These are phyloP conservation scores for Sphaerodactylus townsendi DNA, from an alignment of 2,113 vertebrate genomes.

Conservation along the genomic window DNA sequence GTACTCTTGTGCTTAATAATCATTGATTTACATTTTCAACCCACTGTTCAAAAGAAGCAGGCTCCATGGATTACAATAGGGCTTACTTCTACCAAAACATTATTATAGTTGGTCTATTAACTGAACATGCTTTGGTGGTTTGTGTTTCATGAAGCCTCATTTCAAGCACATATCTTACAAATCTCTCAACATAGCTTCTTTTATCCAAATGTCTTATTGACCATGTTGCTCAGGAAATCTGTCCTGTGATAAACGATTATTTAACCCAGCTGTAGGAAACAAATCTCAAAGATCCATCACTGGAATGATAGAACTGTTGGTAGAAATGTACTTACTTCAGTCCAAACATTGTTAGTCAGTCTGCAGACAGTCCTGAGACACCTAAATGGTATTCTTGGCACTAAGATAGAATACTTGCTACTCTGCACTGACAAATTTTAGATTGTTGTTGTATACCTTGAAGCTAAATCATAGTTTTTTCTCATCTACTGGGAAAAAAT, in stretches of 20 bases:
- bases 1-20: fast-evolving
- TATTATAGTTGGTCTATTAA: not conserved
- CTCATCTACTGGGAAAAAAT: not conserved
- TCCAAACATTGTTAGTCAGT: not conserved
- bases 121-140: not conserved
- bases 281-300: not conserved
- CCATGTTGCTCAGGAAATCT: not conserved
- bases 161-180: not conserved
- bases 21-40: not conserved
- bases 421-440: not conserved
- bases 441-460: not conserved
- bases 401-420: not conserved
- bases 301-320: not conserved
- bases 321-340: not conserved
- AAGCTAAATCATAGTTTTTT: not conserved
- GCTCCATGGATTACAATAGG: not conserved
- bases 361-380: not conserved
- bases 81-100: not conserved
- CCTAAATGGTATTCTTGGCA: not conserved
- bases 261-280: not conserved
- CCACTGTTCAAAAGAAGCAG: not conserved
- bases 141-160: not conserved
- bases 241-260: fast-evolving
- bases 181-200: not conserved
- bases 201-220: slow-evolving; percentile 8